Conservation (phyloP, 2,888 invertebrate genomes). For the Troides aeacus region DNA sequence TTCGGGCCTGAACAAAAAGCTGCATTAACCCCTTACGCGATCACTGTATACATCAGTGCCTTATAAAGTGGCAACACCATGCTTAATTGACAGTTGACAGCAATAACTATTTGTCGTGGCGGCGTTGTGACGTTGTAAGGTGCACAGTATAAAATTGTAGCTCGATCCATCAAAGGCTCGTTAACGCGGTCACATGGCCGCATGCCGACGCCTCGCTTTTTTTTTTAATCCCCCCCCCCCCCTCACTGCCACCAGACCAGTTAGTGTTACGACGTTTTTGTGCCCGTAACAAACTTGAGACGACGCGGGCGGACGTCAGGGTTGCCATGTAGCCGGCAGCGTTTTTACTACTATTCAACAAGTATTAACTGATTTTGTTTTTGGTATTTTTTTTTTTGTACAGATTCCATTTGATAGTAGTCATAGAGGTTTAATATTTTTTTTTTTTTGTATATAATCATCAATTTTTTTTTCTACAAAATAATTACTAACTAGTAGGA, state of each 20-base stretch:
- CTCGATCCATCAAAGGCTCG: slow-evolving; percentile 74
- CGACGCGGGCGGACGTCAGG: slow-evolving; percentile 33
- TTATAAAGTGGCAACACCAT: slow-evolving; percentile 20
- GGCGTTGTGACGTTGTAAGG: slow-evolving; percentile 27
- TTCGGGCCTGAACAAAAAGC: slow-evolving; percentile 3
- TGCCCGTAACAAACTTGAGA: slow-evolving; percentile 36
- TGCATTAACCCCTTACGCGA: slow-evolving; percentile 29
- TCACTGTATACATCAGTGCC: slow-evolving; percentile 49
- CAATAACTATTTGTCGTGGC: slow-evolving; percentile 32
- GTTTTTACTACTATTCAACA: neutral
- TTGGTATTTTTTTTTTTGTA: too few species aligned
- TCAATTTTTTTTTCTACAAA: too few species aligned
- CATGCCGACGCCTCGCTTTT: slow-evolving; percentile 39
- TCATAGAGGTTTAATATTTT: too few species aligned
- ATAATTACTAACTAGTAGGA: too few species aligned
- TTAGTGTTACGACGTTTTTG: slow-evolving; percentile 68
- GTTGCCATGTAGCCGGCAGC: slow-evolving; percentile 3
- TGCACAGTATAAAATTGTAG: slow-evolving; percentile 55
- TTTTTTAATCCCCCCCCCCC: too few species aligned
- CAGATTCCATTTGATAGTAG: too few species aligned
- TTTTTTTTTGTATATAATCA: too few species aligned
- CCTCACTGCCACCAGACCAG: slow-evolving; percentile 45
- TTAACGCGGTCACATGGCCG: slow-evolving; percentile 64
- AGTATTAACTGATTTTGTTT: too few species aligned
- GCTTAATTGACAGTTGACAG: slow-evolving; percentile 27